phyloP scores from a whole-genome alignment of 2,113 vertebrate genomes.

The Alaudala cheleensis region DNA sequence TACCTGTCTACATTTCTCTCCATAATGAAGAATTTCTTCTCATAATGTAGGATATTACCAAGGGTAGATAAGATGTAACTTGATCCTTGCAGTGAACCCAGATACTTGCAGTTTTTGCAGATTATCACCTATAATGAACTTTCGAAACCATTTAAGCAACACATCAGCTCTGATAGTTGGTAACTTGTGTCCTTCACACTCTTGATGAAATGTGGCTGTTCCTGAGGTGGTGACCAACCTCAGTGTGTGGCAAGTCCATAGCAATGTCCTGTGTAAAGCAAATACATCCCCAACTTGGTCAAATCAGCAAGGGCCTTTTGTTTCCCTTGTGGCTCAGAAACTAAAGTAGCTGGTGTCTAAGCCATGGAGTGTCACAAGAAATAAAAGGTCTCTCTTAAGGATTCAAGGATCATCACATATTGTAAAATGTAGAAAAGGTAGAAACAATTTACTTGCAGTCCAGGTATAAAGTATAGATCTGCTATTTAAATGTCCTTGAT shows the following conservation, averaged over 20 bases:
- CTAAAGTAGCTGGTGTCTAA: neutral
- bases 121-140: neutral
- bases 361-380: neutral
- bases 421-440: neutral
- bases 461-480: neutral
- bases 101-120: neutral
- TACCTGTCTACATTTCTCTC: neutral
- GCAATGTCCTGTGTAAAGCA: neutral
- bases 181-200: neutral
- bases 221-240: neutral
- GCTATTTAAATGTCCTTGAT: neutral
- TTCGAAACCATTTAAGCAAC: neutral
- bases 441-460: neutral
- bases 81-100: neutral
- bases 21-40: neutral
- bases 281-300: neutral
- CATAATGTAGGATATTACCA: neutral
- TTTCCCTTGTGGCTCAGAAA: neutral
- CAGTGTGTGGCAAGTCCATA: rapidly evolving
- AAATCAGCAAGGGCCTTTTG: neutral
- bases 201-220: neutral
- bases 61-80: neutral
- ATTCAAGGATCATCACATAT: neutral
- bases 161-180: neutral
- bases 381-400: neutral